Evolutionary conservation across 2,888 invertebrate genomes (phyloP).

Genomic region (Agrenia bidenticulata): DNA sequence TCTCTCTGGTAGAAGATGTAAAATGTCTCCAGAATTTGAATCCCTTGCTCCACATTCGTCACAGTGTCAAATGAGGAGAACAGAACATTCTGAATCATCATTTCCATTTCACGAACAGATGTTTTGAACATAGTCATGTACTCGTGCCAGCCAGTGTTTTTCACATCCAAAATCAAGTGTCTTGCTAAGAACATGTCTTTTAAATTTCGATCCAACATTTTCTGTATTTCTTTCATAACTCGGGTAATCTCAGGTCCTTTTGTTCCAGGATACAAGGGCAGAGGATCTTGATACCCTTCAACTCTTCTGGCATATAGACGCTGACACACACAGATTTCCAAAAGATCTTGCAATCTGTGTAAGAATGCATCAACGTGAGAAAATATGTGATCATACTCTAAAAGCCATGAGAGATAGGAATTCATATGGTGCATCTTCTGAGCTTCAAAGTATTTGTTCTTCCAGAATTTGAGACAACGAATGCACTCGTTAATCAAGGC

Average conservation of each 20-base stretch:
- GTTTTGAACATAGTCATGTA: slow-evolving; percentile 63
- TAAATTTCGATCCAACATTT: slow-evolving; percentile 69
- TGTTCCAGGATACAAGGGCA: slow-evolving; percentile 76
- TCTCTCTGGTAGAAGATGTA: slow-evolving; percentile 74
- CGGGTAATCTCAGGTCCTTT: slow-evolving; percentile 57
- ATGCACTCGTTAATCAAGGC: slow-evolving; percentile 32
- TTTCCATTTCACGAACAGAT: slow-evolving; percentile 63
- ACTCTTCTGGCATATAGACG: slow-evolving; percentile 75
- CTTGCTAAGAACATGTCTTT: slow-evolving; percentile 54
- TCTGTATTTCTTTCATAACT: slow-evolving; percentile 64
- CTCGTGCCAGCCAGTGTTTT: slow-evolving; percentile 75
- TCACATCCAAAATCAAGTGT: slow-evolving; percentile 61
- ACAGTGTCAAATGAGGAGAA: slow-evolving; percentile 75
- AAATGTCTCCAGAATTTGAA: slow-evolving; percentile 74
- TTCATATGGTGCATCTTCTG: slow-evolving; percentile 56
- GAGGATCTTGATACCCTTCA: slow-evolving; percentile 65
- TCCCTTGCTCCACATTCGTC: slow-evolving; percentile 76
- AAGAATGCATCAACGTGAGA: slow-evolving; percentile 84
- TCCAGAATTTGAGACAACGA: slow-evolving; percentile 50
- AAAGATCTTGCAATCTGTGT: slow-evolving; percentile 78
- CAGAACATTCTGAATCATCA: slow-evolving; percentile 80
- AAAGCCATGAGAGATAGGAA: slow-evolving; percentile 64
- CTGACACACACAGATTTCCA: slow-evolving; percentile 86
- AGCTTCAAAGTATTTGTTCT: slow-evolving; percentile 52
- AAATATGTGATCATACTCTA: slow-evolving; percentile 78